A percentile compares a stretch with the other conserved stretches of the same genome.
phyloP scores from a whole-genome alignment of 2,797 vertebrate species.

The Pristis pectinata region DNA sequence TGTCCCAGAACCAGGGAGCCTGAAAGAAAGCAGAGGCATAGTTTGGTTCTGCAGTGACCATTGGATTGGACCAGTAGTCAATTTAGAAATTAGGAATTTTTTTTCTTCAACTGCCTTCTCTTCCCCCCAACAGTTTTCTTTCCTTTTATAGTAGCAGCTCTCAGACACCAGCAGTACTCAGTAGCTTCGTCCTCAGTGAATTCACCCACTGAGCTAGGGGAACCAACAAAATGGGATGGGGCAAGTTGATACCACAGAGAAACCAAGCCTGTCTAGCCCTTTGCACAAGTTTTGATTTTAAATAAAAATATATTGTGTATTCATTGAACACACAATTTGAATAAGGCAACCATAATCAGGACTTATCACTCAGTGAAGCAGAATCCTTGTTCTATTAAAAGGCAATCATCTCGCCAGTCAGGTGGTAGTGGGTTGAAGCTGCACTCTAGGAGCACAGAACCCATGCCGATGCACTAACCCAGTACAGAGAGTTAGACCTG shows the following conservation, averaged over 20 bases:
- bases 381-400: background rate
- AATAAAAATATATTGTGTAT: background rate
- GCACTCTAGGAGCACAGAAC: background rate
- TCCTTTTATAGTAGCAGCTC: background rate
- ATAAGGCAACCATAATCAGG: background rate
- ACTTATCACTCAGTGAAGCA: background rate
- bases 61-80: background rate
- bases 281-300: too few species aligned
- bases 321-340: background rate
- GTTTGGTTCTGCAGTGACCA: background rate
- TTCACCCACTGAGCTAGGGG: background rate
- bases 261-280: background rate
- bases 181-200: background rate
- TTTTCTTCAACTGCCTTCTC: background rate
- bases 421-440: background rate
- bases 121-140: background rate
- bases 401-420: background rate
- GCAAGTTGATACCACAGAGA: background rate
- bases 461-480: background rate
- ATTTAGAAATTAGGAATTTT: background rate
- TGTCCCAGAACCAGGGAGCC: slow-evolving; percentile 93
- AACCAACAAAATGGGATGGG: background rate
- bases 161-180: background rate
- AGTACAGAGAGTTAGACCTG: background rate
- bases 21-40: slow-evolving; percentile 50